Evolutionary conservation across 2,113 vertebrate species (phyloP).

Genomic region (Reinhardtius hippoglossoides): DNA sequence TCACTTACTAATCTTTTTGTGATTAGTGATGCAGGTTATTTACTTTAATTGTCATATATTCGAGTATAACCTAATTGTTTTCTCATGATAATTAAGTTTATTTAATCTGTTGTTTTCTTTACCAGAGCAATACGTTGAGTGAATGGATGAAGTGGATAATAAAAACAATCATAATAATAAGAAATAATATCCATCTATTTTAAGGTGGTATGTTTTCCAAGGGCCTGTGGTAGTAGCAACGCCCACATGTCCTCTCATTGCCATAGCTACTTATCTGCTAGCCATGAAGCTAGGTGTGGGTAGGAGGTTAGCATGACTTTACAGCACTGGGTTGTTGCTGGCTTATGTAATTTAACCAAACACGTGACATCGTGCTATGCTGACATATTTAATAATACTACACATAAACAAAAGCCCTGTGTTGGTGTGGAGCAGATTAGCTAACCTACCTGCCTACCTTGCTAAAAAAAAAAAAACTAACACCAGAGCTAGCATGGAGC

Average conservation of each 20-base stretch:
- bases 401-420: background rate
- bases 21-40: background rate
- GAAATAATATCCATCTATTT: background rate
- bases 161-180: background rate
- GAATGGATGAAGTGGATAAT: background rate
- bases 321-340: background rate
- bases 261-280: constrained; percentile 5
- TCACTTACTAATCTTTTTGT: background rate
- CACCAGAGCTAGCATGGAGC: background rate
- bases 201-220: background rate
- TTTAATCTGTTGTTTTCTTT: too few species aligned
- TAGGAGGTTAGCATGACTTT: background rate
- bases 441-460: background rate
- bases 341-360: background rate
- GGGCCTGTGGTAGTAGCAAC: background rate
- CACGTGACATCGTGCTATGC: background rate
- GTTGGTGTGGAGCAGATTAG: background rate
- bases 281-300: background rate
- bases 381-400: background rate
- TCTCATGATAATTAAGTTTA: too few species aligned
- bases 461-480: background rate
- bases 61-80: background rate
- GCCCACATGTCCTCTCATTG: background rate
- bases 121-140: too few species aligned
- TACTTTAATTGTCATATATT: background rate